A percentile compares a stretch with the other conserved stretches of the same genome.
Evolutionary conservation across 2,888 invertebrate species (phyloP).

Genomic region (Orchesella flavescens): DNA sequence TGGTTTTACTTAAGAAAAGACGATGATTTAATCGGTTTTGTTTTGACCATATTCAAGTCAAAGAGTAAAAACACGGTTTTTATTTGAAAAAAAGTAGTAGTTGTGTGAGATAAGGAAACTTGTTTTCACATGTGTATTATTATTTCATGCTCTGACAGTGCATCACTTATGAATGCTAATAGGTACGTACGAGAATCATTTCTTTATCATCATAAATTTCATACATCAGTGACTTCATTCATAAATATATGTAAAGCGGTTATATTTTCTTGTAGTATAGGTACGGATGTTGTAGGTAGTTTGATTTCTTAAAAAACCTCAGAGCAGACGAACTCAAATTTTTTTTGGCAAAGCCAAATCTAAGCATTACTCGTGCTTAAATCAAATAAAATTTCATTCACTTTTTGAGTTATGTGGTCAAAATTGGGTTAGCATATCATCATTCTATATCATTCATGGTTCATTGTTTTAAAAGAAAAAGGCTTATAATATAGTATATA

Average conservation of each 20-base stretch:
- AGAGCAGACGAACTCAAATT: too few species aligned
- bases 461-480: conserved; percentile 43
- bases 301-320: neutral
- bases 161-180: neutral
- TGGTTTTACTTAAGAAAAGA: conserved; percentile 28
- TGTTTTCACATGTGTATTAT: conserved; percentile 3
- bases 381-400: too few species aligned
- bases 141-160: conserved; percentile 6
- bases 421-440: conserved; percentile 40
- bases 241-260: neutral
- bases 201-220: conserved; percentile 39
- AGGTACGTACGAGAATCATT: too few species aligned
- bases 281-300: neutral
- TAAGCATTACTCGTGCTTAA: neutral
- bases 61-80: conserved; percentile 15
- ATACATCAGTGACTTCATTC: conserved; percentile 23
- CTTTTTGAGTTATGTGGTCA: conserved; percentile 34
- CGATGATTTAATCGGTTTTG: conserved; percentile 52
- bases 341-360: neutral
- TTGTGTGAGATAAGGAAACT: conserved; percentile 37
- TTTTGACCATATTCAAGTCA: conserved; percentile 29
- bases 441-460: too few species aligned
- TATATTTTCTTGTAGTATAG: neutral
- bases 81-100: conserved; percentile 1
- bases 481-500: too few species aligned